Evolutionary conservation across 2,888 invertebrate species (phyloP), one percentile per base, ranked within the genome.

Genomic region (Microctonus brassicae): DNA sequence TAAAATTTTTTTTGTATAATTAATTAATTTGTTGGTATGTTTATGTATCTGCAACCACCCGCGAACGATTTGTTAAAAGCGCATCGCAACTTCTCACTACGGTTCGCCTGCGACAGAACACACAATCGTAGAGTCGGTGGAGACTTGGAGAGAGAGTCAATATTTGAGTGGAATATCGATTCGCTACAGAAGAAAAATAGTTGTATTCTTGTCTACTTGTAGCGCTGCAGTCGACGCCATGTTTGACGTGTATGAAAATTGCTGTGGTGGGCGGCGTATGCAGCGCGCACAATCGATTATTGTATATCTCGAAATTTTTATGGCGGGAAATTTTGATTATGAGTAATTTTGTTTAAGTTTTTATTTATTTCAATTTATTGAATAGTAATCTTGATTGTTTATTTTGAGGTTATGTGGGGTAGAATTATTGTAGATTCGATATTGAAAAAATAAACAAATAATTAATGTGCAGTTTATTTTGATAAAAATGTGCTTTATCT

Each of bases 161-260:
- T 87, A 87, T 86, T 86, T 84, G 82, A 87, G 85, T 80, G 83
- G 83, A 84, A 86, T 86, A 86, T 86, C 86, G 86, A 86, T 86
- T 86, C 81, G 85, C 78, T 77, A 78, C n/a, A n/a, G n/a, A 80
- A 80, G 79, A 17, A 9, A 81, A 79, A 73, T 79, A 78, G 78
- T 82, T 72, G 62, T 75, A 81, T 83, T 82, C 78, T 75, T 67
- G 36, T 65, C 77, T 57, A 72, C 65, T 11, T 61, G 78, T 7
- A 78, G 77, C 80, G 81, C 81, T 78, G 63, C 53, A 20, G 1
- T 47, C 47, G 47, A n/a, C n/a, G n/a, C n/a, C n/a, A n/a, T n/a
- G n/a, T n/a, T n/a, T n/a, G n/a, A n/a, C n/a, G n/a, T n/a, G n/a
- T n/a, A n/a, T n/a, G n/a, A 6, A 6, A 6, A n/a, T 39, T 39